Percentiles rank a stretch among this genome's conserved stretches.
Conservation (phyloP, 2,888 invertebrate species). For the Drosophila robusta region DNA sequence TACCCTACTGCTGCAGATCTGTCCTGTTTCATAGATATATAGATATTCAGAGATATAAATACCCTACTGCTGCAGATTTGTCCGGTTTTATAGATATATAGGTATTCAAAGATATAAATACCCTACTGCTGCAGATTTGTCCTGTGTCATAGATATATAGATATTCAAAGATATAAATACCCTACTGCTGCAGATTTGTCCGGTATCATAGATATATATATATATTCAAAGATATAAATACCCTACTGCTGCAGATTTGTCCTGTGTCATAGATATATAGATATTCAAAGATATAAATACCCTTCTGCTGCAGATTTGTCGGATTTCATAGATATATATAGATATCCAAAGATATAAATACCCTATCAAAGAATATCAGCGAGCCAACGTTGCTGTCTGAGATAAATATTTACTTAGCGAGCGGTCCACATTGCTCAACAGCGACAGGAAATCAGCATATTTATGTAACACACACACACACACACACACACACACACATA, state of each 20-base stretch:
- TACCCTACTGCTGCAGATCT: not conserved
- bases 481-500: slow-evolving; percentile 4
- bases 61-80: not conserved
- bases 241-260: not conserved
- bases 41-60: not conserved
- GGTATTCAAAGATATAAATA: not conserved
- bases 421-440: slow-evolving; percentile 35
- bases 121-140: not conserved
- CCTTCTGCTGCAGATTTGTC: not conserved
- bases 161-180: not conserved
- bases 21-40: too few species aligned
- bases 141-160: too few species aligned
- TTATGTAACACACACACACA: slow-evolving; percentile 11
- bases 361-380: not conserved
- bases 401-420: slow-evolving; percentile 17
- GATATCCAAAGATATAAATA: not conserved
- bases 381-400: not conserved
- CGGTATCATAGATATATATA: too few species aligned
- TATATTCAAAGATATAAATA: not conserved
- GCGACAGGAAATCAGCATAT: slow-evolving; percentile 8
- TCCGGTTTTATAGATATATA: too few species aligned
- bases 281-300: not conserved
- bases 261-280: too few species aligned
- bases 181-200: not conserved
- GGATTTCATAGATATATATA: too few species aligned